A percentile compares a stretch with the other conserved stretches of the same genome.
These are phyloP conservation scores for Drosophila kambysellisi DNA, from an alignment of 2,888 invertebrate genomes.

Conservation along the genomic window DNA sequence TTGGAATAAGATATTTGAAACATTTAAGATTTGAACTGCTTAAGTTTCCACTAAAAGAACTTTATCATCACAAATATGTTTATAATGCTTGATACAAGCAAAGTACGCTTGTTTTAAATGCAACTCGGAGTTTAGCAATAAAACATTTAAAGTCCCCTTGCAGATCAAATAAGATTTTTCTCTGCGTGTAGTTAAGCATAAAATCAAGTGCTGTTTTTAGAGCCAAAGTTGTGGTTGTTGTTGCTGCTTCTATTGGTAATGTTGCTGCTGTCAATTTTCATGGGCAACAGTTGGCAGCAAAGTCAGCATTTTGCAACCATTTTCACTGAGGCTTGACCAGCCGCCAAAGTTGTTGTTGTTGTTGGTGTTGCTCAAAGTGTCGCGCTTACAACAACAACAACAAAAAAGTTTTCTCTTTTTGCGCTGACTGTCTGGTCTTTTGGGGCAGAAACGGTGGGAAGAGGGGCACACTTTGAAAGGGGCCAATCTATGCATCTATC, in stretches of 20 bases:
- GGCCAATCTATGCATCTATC: constrained; percentile 49
- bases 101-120: background rate
- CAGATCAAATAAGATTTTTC: background rate
- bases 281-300: constrained; percentile 46
- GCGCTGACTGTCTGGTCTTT: constrained; percentile 27
- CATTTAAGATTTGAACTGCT: background rate
- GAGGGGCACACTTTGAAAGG: constrained; percentile 4
- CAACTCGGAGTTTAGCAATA: background rate
- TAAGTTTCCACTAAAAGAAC: background rate
- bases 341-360: constrained; percentile 39
- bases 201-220: background rate
- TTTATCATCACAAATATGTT: background rate
- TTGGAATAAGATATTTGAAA: background rate
- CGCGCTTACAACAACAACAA: constrained; percentile 34
- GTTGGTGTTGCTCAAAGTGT: constrained; percentile 50
- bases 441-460: background rate
- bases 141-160: background rate
- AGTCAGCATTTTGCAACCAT: constrained; percentile 44
- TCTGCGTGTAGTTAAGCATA: background rate
- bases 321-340: constrained; percentile 57
- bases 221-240: background rate
- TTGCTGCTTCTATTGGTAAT: background rate
- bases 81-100: background rate
- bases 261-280: constrained; percentile 35
- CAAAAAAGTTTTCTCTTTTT: constrained; percentile 71